phyloP scores from a whole-genome alignment of 2,797 vertebrate species.

The Neosilurus hyrtlii region DNA sequence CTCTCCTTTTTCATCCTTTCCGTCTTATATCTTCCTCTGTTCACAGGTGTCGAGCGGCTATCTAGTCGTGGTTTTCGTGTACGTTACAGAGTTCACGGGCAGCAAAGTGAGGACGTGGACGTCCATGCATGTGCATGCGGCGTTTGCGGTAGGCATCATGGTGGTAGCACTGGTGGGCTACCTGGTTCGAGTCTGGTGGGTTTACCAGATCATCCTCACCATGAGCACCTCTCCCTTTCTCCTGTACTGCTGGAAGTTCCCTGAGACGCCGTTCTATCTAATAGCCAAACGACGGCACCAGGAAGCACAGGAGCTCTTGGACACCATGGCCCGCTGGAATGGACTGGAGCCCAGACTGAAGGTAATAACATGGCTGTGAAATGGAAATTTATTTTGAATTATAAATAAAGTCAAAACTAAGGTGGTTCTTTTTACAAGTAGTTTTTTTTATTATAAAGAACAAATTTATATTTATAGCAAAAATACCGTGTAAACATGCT shows the following conservation, averaged over 20 bases:
- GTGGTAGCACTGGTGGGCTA: conserved; percentile 87
- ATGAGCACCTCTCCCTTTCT: conserved; percentile 83
- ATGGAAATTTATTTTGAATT: neutral
- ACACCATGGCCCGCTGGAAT: conserved; percentile 82
- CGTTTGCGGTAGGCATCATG: conserved; percentile 88
- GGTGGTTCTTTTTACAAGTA: neutral
- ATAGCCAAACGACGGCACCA: conserved; percentile 79
- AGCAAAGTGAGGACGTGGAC: conserved; percentile 89
- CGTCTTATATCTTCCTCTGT: neutral
- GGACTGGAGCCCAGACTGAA: conserved; percentile 72
- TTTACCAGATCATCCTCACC: conserved; percentile 90
- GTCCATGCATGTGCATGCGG: conserved; percentile 90
- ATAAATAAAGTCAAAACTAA: neutral
- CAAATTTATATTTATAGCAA: neutral
- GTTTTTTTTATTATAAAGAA: neutral
- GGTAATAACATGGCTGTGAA: conserved; percentile 46
- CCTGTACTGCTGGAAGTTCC: conserved; percentile 89
- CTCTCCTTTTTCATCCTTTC: neutral
- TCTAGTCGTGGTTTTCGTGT: conserved; percentile 92
- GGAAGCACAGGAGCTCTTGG: conserved; percentile 81
- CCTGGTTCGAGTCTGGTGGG: conserved; percentile 86
- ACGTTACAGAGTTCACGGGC: conserved; percentile 90
- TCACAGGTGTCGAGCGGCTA: conserved; percentile 87
- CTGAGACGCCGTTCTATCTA: conserved; percentile 92
- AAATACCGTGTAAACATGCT: neutral